These are phyloP conservation scores for Neotoxoptera formosana DNA, from an alignment of 1,140 invertebrate genomes.

Conservation along the genomic window DNA sequence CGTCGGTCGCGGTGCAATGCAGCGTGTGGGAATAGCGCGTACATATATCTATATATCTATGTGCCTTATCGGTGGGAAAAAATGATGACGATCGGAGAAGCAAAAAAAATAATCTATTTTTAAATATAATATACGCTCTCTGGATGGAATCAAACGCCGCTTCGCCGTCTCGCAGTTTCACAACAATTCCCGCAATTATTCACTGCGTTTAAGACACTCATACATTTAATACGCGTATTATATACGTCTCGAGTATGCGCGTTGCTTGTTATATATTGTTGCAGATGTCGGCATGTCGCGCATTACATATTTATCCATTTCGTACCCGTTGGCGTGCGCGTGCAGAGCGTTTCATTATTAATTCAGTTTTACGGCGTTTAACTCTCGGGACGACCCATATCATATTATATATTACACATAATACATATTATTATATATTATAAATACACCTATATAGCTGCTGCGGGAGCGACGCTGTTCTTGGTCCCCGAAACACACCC, in stretches of 20 bases:
- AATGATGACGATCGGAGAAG: background rate
- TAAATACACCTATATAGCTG: background rate
- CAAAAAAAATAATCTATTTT: background rate
- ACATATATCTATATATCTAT: background rate
- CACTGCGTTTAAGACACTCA: too few species aligned
- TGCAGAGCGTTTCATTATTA: background rate
- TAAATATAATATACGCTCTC: background rate
- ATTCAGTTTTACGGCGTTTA: background rate
- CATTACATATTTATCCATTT: background rate
- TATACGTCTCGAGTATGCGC: background rate
- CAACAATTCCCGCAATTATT: background rate
- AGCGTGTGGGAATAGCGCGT: background rate
- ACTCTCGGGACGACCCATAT: background rate
- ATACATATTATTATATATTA: background rate
- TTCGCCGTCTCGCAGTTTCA: background rate
- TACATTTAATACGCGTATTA: too few species aligned
- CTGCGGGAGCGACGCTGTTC: background rate
- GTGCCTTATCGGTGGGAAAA: background rate
- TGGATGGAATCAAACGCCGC: background rate
- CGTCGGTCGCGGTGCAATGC: background rate
- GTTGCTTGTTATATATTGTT: background rate
- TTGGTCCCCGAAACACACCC: background rate
- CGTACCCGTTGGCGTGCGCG: background rate
- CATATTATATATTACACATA: background rate
- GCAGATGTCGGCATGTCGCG: background rate